phyloP scores from a whole-genome alignment of 2,797 vertebrate species.

The Sylvia borin region DNA sequence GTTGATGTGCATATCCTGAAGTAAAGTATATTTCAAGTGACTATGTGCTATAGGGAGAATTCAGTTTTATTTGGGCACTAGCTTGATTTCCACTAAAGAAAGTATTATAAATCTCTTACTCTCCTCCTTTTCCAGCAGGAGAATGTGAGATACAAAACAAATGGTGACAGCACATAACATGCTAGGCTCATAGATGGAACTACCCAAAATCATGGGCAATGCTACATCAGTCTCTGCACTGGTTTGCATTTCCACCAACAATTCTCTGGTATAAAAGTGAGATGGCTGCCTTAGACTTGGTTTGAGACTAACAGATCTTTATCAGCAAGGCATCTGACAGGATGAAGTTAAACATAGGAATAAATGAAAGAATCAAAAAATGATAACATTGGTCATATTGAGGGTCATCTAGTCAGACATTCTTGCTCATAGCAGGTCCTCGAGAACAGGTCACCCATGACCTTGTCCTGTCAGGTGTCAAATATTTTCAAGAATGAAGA shows the following conservation, averaged over 20 bases:
- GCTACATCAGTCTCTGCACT: background rate
- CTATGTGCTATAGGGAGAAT: background rate
- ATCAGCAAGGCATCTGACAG: background rate
- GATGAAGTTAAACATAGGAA: background rate
- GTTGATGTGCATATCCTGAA: background rate
- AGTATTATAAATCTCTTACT: background rate
- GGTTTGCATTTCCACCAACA: background rate
- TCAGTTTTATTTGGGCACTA: background rate
- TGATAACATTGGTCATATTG: background rate
- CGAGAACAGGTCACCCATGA: background rate
- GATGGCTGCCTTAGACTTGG: background rate
- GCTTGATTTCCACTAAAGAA: background rate
- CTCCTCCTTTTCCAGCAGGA: background rate
- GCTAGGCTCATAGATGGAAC: rapidly evolving
- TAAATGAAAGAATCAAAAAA: background rate
- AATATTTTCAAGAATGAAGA: background rate
- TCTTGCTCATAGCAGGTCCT: background rate
- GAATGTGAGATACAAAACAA: background rate
- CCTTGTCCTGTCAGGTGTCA: background rate
- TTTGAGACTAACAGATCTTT: background rate
- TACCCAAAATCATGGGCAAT: background rate
- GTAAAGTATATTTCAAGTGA: background rate
- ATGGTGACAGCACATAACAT: background rate
- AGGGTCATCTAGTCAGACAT: background rate
- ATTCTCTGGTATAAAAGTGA: background rate